Conservation (phyloP, 2,888 invertebrate species). For the Patella ulyssiponensis region DNA sequence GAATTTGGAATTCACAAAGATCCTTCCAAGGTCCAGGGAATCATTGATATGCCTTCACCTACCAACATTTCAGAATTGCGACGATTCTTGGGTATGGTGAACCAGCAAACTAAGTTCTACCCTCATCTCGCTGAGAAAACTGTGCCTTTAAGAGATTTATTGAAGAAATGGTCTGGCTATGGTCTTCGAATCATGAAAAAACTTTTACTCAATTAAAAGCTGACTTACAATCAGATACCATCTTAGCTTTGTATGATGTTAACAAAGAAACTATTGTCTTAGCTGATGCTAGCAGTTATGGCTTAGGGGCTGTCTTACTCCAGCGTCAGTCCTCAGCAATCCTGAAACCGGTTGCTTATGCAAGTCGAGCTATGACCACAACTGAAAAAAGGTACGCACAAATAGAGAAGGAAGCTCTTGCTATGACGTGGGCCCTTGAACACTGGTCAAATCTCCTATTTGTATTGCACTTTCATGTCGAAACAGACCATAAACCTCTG, state of each 20-base stretch:
- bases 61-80: background rate
- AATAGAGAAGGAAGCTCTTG: background rate
- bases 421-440: background rate
- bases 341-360: slow-evolving; percentile 15
- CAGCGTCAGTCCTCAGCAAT: slow-evolving; percentile 27
- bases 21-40: slow-evolving; percentile 16
- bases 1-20: slow-evolving; percentile 25
- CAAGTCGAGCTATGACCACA: background rate
- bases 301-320: background rate
- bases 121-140: background rate
- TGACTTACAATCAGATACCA: too few species aligned
- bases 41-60: background rate
- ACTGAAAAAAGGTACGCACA: background rate
- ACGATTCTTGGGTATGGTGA: background rate
- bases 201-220: too few species aligned
- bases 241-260: too few species aligned
- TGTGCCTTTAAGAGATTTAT: too few species aligned
- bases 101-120: background rate
- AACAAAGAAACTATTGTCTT: too few species aligned
- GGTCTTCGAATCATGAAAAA: too few species aligned
- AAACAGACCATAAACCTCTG: slow-evolving; percentile 32
- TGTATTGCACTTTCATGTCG: slow-evolving; percentile 2
- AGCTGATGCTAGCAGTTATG: background rate
- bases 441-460: background rate
- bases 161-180: too few species aligned